A percentile compares a stretch with the other conserved stretches of the same genome.
Conservation (phyloP, 2,888 invertebrate species). For the Spodoptera littoralis region DNA sequence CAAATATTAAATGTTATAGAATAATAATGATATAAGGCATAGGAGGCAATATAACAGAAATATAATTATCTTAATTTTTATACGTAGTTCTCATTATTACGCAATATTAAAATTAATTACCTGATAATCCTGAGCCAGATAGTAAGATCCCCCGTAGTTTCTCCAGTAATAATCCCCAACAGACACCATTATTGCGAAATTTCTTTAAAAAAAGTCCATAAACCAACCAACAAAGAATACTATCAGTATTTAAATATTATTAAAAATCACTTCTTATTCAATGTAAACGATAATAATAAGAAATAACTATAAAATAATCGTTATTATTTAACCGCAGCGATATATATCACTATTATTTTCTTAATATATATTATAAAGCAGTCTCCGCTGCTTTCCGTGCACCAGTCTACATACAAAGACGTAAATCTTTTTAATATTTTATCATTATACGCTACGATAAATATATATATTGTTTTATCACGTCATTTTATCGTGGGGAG, state of each 20-base stretch:
- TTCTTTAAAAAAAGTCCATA: conserved; percentile 10
- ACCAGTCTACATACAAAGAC: conserved; percentile 46
- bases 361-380: conserved; percentile 10
- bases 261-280: conserved; percentile 15
- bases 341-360: conserved; percentile 14
- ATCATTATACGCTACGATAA: conserved; percentile 43
- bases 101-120: conserved; percentile 27
- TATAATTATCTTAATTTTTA: not conserved
- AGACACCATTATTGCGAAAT: conserved; percentile 51
- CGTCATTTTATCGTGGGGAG: conserved; percentile 47
- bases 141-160: conserved; percentile 35
- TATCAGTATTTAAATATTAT: conserved; percentile 6
- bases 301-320: conserved; percentile 2
- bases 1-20: not conserved
- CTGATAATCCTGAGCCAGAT: conserved; percentile 46
- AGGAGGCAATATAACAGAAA: not conserved
- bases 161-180: conserved; percentile 51
- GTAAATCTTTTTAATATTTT: conserved; percentile 41
- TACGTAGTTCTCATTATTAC: not conserved
- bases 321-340: conserved; percentile 10
- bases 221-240: conserved; percentile 10
- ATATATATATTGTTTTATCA: conserved; percentile 53
- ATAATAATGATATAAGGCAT: too few relatives aligned
- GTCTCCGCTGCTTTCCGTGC: conserved; percentile 13
- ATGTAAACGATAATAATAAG: not conserved